Conservation (phyloP, 2,113 vertebrate species). For the Psilopsiagon aymara region DNA sequence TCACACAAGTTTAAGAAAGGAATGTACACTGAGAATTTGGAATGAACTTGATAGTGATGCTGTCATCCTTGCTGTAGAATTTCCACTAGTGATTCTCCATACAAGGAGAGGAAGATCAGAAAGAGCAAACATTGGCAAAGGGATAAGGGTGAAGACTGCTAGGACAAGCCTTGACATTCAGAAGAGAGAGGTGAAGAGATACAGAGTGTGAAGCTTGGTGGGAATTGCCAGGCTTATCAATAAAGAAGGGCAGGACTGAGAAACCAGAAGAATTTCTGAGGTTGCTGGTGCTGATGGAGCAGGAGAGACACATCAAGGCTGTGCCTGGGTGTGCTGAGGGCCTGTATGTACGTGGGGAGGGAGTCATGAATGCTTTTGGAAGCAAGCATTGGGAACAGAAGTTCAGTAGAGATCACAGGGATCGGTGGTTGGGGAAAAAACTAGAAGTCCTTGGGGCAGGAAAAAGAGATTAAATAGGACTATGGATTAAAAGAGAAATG, state of each 20-base stretch:
- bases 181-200: not conserved
- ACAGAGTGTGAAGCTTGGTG: not conserved
- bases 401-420: not conserved
- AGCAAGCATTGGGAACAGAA: not conserved
- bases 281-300: not conserved
- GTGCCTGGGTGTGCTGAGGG: not conserved
- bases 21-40: not conserved
- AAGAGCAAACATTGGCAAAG: not conserved
- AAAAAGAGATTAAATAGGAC: not conserved
- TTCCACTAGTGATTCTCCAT: not conserved
- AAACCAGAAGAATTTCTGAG: not conserved
- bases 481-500: not conserved
- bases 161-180: constrained; percentile 1
- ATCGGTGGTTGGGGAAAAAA: not conserved
- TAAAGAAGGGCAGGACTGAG: not conserved
- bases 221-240: not conserved
- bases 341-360: not conserved
- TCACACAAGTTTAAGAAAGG: not conserved
- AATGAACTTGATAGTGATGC: not conserved
- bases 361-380: not conserved
- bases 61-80: constrained; percentile 22
- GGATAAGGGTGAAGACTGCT: not conserved
- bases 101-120: constrained; percentile 40
- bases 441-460: not conserved
- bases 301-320: not conserved